Percentiles rank a stretch among this genome's conserved stretches.
phyloP scores from a whole-genome alignment of 1,140 invertebrate species.

The Trachymyrmex septentrionalis region DNA sequence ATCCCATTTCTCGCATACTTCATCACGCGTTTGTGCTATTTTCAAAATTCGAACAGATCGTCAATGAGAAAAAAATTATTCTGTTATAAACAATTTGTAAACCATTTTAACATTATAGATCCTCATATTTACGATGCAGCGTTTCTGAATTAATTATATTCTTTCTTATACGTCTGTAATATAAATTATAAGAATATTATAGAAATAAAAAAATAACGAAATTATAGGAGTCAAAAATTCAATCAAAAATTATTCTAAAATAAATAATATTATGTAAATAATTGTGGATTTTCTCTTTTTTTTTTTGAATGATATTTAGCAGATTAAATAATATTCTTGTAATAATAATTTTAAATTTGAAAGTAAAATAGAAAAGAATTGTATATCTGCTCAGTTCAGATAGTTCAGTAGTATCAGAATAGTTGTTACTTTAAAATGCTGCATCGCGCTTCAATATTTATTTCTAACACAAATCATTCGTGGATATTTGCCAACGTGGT shows the following conservation, averaged over 20 bases:
- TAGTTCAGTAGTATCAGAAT: background rate
- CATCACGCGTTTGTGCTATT: constrained; percentile 9
- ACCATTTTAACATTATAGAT: background rate
- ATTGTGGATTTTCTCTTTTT: too few species aligned
- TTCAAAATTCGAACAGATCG: constrained; percentile 12
- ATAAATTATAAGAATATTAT: background rate
- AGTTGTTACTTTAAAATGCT: constrained; percentile 7
- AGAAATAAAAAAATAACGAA: background rate
- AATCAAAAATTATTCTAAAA: background rate
- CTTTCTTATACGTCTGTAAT: background rate
- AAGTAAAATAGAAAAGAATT: background rate
- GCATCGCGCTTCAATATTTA: background rate
- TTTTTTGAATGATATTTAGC: background rate
- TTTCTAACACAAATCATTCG: constrained; percentile 15
- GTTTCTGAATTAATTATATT: constrained; percentile 5
- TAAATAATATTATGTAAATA: background rate
- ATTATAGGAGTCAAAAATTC: background rate
- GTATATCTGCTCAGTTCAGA: background rate
- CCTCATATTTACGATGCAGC: background rate
- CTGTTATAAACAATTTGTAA: background rate
- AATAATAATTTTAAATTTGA: background rate
- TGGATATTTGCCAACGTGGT: constrained; percentile 40
- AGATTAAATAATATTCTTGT: constrained; percentile 16
- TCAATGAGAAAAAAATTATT: background rate
- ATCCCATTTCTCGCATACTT: background rate